Base-by-base conservation (phyloP, 2,888 invertebrate genomes). In the Troilus luridus region DNA sequence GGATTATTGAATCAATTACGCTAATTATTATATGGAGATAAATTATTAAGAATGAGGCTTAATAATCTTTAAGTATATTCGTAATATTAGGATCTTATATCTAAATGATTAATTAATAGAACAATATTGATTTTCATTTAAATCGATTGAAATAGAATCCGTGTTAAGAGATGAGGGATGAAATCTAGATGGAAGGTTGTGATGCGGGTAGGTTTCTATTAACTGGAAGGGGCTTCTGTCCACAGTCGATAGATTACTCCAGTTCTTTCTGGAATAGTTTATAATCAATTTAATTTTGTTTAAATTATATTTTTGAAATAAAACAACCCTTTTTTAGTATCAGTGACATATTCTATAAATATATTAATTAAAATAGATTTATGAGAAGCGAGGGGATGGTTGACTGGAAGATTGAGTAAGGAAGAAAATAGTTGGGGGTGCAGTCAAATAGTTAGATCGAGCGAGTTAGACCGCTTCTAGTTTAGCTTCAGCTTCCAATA, bases 171-270 rank as follows among this genome's bases (percentile, higher is more conserved):
- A n/a, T 56, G 14, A n/a, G n/a, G 85, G 56, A n/a, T 54, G 56
- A 56, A 85, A 56, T 56, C 85, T 85, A 85, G 85, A 56, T 56
- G 56, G 0, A 56, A 56, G 56, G 56, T 21, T 85, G 85, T 85
- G 12, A 85, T 85, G 85, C 85, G 85, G 85, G 56, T 56, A 56
- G 85, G 85, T 85, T 85, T 85, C 85, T 56, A 85, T 54, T 56
- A n/a, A n/a, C 56, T 85, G 56, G 85, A 85, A 85, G 85, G 85
- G 85, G 85, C 85, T 56, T 56, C 27, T n/a, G 72, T 77, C 72
- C 11, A 8, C 10, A 41, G 6, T 17, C 41, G 8, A 19, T 27
- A 19, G 17, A 41, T 41, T 72, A 72, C 27, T 77, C 1, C 72
- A 17, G 27, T 77, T 41, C 17, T 72, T 8, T 14, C 17, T 77